These are phyloP conservation scores for Gouania willdenowi DNA, from an alignment of 2,797 vertebrate species.

Conservation along the genomic window DNA sequence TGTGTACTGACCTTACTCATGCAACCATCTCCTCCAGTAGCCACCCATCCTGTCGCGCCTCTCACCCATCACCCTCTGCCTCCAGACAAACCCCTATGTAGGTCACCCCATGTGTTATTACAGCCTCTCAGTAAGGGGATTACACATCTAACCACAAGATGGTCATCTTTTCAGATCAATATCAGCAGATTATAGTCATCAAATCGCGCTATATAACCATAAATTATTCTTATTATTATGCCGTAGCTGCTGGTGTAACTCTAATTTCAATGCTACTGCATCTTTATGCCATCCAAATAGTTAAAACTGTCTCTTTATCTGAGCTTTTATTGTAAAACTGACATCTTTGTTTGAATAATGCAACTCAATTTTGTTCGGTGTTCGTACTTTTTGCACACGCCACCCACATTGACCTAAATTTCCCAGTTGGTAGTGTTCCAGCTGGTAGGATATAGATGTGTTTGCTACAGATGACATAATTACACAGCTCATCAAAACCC, in stretches of 20 bases:
- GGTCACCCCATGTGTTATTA: constrained; percentile 53
- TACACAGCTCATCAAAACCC: constrained; percentile 23
- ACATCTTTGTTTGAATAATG: constrained; percentile 8
- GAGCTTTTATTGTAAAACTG: too few relatives aligned
- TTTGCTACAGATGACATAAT: constrained; percentile 20
- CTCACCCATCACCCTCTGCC: constrained; percentile 43
- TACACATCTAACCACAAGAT: constrained; percentile 45
- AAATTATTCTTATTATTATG: too few relatives aligned
- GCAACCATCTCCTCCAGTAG: constrained; percentile 1
- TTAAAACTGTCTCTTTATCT: too few relatives aligned
- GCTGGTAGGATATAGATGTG: constrained; percentile 12
- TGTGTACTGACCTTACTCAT: too few relatives aligned
- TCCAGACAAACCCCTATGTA: constrained; percentile 56
- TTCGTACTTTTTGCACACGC: constrained; percentile 2
- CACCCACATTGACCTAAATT: constrained; percentile 14
- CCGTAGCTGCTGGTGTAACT: background rate
- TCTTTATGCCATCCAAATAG: too few relatives aligned
- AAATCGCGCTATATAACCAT: too few relatives aligned
- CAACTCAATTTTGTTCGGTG: constrained; percentile 6
- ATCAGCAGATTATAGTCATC: too few relatives aligned
- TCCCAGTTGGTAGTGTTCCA: constrained; percentile 8
- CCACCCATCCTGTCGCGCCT: constrained; percentile 13
- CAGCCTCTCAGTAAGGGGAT: constrained; percentile 58
- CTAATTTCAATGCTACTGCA: too few relatives aligned
- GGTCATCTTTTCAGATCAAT: constrained; percentile 30